phyloP scores from a whole-genome alignment of 2,113 vertebrate species.

The Amblyornis subalaris region DNA sequence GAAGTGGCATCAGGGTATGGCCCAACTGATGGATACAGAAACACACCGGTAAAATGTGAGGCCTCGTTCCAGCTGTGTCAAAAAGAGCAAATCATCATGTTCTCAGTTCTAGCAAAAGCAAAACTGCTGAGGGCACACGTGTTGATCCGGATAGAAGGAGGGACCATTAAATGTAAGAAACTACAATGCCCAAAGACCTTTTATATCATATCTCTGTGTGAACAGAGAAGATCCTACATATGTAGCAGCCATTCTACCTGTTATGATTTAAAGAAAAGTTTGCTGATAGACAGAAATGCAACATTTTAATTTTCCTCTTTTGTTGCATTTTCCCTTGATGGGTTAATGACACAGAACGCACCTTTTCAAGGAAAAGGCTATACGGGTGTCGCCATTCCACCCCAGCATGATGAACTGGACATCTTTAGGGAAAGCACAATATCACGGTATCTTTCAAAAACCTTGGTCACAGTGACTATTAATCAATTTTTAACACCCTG shows the following conservation, averaged over 20 bases:
- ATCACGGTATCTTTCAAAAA: not conserved
- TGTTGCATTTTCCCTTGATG: not conserved
- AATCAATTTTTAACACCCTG: not conserved
- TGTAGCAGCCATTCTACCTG: accelerated
- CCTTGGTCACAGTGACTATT: not conserved
- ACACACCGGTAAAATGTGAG: not conserved
- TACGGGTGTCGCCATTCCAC: not conserved
- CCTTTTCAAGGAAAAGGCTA: not conserved
- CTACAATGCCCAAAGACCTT: not conserved
- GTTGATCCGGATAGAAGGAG: not conserved
- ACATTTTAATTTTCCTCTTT: not conserved
- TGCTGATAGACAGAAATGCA: not conserved
- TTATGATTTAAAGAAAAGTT: not conserved
- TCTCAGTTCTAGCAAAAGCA: not conserved
- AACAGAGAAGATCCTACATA: not conserved
- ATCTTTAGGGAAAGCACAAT: not conserved
- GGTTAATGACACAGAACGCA: not conserved
- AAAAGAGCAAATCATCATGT: not conserved
- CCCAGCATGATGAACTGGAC: not conserved
- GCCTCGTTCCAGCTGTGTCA: not conserved
- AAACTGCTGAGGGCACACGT: not conserved
- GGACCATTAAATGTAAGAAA: not conserved
- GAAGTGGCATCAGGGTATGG: not conserved
- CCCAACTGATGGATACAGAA: not conserved
- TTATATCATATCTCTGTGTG: not conserved